These are phyloP conservation scores for Melanophora roralis DNA, from an alignment of 2,888 invertebrate genomes.

Conservation along the genomic window DNA sequence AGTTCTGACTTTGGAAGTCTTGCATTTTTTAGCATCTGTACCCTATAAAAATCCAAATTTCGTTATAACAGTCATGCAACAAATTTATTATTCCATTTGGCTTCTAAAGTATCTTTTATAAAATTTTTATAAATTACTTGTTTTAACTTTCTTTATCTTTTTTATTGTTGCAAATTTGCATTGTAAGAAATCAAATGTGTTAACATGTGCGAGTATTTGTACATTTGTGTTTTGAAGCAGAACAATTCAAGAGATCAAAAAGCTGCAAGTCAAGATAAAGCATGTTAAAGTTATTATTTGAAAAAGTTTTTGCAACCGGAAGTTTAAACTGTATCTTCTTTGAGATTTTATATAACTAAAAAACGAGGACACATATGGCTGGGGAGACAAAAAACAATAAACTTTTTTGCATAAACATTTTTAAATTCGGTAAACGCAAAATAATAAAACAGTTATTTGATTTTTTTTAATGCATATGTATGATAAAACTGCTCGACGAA, in stretches of 20 bases:
- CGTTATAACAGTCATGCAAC: not conserved
- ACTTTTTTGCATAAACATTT: too few species aligned
- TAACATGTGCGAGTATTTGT: not conserved
- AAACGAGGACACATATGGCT: too few species aligned
- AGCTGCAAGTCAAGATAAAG: conserved; percentile 44
- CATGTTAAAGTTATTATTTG: conserved; percentile 51
- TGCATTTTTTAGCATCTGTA: not conserved
- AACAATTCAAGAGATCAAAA: conserved; percentile 29
- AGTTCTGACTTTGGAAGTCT: not conserved
- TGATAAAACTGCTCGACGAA: too few species aligned
- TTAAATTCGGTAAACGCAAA: too few species aligned
- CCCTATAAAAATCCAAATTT: conserved; percentile 7
- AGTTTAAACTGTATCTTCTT: conserved; percentile 2
- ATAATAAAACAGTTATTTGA: too few species aligned
- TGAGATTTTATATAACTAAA: conserved; percentile 12
- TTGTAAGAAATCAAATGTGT: too few species aligned
- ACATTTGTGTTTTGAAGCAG: not conserved
- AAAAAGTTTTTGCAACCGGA: conserved; percentile 42
- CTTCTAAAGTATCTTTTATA: too few species aligned
- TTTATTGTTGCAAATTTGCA: too few species aligned
- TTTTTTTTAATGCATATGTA: too few species aligned
- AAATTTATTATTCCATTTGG: not conserved
- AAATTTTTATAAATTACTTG: too few species aligned
- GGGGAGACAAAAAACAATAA: too few species aligned
- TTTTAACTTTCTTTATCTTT: too few species aligned